Evolutionary conservation across 2,113 vertebrate species (phyloP).

Genomic region (Chrysemys picta): DNA sequence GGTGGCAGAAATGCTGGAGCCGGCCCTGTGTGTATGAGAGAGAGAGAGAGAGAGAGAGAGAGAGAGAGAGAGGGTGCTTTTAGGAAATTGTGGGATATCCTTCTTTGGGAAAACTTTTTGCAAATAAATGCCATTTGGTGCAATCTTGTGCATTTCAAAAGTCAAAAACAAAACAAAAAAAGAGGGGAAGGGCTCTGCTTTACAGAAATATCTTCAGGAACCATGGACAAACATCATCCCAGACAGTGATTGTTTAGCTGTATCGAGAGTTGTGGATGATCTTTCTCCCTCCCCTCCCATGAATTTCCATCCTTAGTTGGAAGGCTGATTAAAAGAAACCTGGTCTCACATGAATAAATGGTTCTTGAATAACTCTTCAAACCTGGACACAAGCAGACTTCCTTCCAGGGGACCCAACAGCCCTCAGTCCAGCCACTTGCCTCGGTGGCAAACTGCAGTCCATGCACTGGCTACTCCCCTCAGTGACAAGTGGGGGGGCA

Average conservation of each 20-base stretch:
- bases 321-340: neutral
- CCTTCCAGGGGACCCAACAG: too few relatives aligned
- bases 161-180: too few relatives aligned
- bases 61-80: neutral
- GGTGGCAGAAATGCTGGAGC: too few relatives aligned
- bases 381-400: neutral
- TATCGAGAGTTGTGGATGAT: neutral
- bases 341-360: neutral
- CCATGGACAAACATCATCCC: neutral
- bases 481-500: too few relatives aligned
- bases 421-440: too few relatives aligned
- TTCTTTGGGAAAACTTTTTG: neutral
- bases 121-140: neutral
- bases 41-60: too few relatives aligned
- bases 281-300: neutral
- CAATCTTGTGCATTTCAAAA: neutral
- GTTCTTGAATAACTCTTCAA: neutral
- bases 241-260: neutral
- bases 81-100: neutral
- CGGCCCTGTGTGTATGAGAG: neutral
- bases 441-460: too few relatives aligned
- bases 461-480: too few relatives aligned
- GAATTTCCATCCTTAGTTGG: neutral
- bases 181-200: neutral
- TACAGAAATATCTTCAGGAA: neutral